Base-by-base conservation (phyloP, 2,888 invertebrate genomes). In the Augiades crinisus region DNA sequence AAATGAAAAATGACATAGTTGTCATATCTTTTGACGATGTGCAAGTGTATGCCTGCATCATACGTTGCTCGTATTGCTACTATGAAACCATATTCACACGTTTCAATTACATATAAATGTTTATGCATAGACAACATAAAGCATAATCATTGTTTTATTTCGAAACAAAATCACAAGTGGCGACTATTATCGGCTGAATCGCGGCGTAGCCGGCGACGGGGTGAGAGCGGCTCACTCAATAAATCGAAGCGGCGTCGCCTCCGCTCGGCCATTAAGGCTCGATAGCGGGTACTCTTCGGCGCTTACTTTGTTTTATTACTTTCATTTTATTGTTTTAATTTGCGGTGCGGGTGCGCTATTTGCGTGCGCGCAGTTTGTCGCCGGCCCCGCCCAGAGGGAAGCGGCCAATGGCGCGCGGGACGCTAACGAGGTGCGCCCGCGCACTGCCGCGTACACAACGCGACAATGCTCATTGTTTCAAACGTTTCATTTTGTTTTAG, bases 281-380 rank as follows among this genome's bases (percentile, higher is more conserved):
- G 79, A 85, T 86, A 82, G 81, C 78, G 81, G 78, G 77, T 77
- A 76, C 78, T 62, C 78, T 81, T 79, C 72, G 75, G 72, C 74
- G 77, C 75, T 81, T 75, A 80, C 77, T 81, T 87, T 84, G 85
- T 89, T 88, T 88, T 87, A 87, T 87, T 85, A 85, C 78, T 81
- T 83, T 84, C 77, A 85, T 87, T 87, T 88, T 87, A 88, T 88
- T 88, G 88, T 88, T 89, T 89, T 89, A 88, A 88, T 89, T 88
- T 82, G 86, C 84, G n/a, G 87, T 81, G 80, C 81, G 82, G 83
- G 81, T 83, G 86, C 82, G 87, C 84, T 86, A 87, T 86, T 87
- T 88, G 88, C 88, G 88, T 88, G 86, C 76, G 87, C 88, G 88
- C 88, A 82, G 83, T 81, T 81, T 80, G 84, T 80, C 80, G 81